Conservation (phyloP, 2,113 vertebrate species). For the Burhinus oedicnemus region DNA sequence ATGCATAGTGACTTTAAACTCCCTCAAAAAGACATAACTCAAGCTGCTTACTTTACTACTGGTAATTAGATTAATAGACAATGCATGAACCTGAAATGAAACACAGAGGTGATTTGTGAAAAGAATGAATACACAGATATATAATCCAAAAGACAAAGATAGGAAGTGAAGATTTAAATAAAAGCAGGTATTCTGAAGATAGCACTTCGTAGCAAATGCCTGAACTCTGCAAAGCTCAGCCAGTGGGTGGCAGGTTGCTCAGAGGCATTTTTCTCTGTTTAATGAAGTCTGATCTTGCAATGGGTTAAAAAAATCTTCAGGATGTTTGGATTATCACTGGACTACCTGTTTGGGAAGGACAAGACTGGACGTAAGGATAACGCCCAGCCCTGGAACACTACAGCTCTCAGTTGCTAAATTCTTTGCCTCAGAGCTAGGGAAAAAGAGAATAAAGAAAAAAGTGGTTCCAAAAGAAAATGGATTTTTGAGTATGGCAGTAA, state of each 20-base stretch:
- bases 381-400: background rate
- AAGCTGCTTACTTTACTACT: conserved; percentile 3
- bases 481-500: background rate
- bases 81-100: background rate
- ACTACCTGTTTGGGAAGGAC: background rate
- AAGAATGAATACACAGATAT: background rate
- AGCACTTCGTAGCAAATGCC: background rate
- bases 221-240: background rate
- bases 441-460: background rate
- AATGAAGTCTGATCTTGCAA: background rate
- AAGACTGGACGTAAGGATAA: background rate
- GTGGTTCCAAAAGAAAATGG: background rate
- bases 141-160: background rate
- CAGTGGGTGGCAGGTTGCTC: background rate
- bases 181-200: background rate
- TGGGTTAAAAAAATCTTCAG: background rate
- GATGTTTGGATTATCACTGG: background rate
- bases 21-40: background rate
- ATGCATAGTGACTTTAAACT: background rate
- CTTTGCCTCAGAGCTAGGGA: background rate
- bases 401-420: background rate
- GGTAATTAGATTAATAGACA: background rate
- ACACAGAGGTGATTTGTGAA: background rate
- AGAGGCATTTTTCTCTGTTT: background rate
- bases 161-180: background rate